These are phyloP conservation scores for Apis cerana DNA, from an alignment of 1,140 invertebrate species.

Conservation along the genomic window DNA sequence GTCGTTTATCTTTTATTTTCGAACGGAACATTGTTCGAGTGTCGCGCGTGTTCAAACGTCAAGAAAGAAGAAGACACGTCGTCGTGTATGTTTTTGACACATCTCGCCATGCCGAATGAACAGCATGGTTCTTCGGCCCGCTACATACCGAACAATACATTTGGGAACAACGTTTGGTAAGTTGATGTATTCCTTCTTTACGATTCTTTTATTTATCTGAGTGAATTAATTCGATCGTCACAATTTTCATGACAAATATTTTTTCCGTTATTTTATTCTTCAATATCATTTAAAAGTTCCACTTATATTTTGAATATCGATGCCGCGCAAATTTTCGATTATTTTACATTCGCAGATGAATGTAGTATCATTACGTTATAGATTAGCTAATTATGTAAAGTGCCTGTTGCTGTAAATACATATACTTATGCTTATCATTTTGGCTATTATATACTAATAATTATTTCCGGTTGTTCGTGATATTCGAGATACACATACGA, in stretches of 20 bases:
- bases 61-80: conserved; percentile 51
- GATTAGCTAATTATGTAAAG: not conserved
- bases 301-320: not conserved
- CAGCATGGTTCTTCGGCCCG: conserved; percentile 1
- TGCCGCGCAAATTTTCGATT: not conserved
- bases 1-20: conserved; percentile 2
- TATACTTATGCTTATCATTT: not conserved
- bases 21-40: conserved; percentile 28
- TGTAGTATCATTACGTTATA: not conserved
- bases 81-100: conserved; percentile 27
- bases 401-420: not conserved
- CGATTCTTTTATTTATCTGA: not conserved
- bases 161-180: conserved; percentile 40
- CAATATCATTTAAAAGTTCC: not conserved
- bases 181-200: conserved; percentile 5
- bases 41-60: conserved; percentile 50
- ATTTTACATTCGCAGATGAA: not conserved
- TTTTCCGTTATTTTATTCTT: too few species aligned
- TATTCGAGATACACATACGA: conserved; percentile 10
- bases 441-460: conserved; percentile 2
- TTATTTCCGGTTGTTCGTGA: conserved; percentile 25
- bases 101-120: conserved; percentile 42
- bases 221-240: not conserved
- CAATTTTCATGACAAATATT: not conserved
- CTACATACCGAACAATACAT: conserved; percentile 5